Base-by-base conservation (phyloP, 1,140 invertebrate species). In the Drosophila erecta region DNA sequence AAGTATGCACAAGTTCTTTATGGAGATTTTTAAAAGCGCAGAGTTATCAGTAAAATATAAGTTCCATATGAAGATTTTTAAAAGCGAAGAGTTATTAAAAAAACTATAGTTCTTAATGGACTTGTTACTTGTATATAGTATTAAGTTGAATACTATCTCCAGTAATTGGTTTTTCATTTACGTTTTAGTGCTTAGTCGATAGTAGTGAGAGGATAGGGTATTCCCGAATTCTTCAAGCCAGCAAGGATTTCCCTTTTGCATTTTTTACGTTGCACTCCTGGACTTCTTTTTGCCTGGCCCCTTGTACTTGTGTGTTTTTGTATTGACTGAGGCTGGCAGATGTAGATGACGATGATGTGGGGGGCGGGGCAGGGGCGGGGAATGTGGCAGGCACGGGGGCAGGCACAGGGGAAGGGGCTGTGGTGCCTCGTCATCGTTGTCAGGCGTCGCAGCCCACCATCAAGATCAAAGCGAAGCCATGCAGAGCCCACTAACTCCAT, bases 361-460 rank as follows among this genome's bases (percentile, higher is more conserved):
- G 40, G 27, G 60, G 27, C 12, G 24, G 35, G 35, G 37, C n/a
- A n/a, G n/a, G 33, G 27, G 12, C 24, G 3, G 33, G 22, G 11
- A 17, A 17, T 22, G 30, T 14, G 64, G 44, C 43, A 43, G n/a
- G n/a, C n/a, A n/a, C n/a, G 56, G n/a, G 33, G 27, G 15, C 15
- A 8, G 33, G n/a, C 6, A 37, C 47, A 12, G 17, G 17, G 10
- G 35, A 22, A 40, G 35, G 65, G 41, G 56, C n/a, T n/a, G 59
- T 73, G 74, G 56, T 81, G 81, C 81, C 81, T 87, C 79, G 83
- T 86, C 81, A 86, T 87, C 81, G 76, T 86, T 86, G 81, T 86
- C 81, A 86, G 81, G 83, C 83, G 76, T 86, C 78, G 83, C 78
- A 72, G 81, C 38, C 66, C 58, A 87, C 79, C 85, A 89, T 87